Conservation (phyloP, 2,888 invertebrate genomes). For the Lasioglossum marginatum region DNA sequence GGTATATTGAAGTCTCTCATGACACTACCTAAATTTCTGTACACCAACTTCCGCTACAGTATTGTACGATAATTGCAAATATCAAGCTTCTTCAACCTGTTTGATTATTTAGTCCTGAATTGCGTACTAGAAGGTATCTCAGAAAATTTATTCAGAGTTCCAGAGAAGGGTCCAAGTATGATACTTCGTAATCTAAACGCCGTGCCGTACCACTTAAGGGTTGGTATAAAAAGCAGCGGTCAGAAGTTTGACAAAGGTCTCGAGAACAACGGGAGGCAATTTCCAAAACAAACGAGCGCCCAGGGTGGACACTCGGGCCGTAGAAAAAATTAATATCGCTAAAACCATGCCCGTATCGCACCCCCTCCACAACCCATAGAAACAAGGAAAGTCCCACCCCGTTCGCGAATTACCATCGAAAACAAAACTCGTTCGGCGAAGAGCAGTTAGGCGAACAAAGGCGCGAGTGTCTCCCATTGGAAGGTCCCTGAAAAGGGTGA, state of each 20-base stretch:
- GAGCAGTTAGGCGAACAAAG: slow-evolving; percentile 45
- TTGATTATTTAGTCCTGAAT: too few relatives aligned
- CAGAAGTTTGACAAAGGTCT: neutral
- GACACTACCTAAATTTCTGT: too few relatives aligned
- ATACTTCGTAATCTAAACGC: too few relatives aligned
- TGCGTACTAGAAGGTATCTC: too few relatives aligned
- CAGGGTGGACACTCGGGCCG: neutral
- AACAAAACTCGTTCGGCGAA: slow-evolving; percentile 38
- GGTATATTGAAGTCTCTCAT: too few relatives aligned
- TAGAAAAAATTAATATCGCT: neutral
- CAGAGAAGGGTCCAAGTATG: too few relatives aligned
- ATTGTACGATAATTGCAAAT: too few relatives aligned
- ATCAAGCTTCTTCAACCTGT: too few relatives aligned
- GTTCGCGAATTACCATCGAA: slow-evolving; percentile 26
- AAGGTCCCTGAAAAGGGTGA: slow-evolving; percentile 21
- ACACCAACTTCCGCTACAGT: too few relatives aligned
- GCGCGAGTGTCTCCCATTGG: slow-evolving; percentile 9
- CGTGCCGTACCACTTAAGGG: too few relatives aligned
- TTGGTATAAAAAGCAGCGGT: neutral
- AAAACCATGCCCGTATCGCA: neutral
- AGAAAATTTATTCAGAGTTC: too few relatives aligned
- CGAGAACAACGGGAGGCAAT: neutral
- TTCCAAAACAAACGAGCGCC: neutral
- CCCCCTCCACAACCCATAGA: neutral
- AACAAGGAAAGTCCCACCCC: neutral